These are phyloP conservation scores for Coleophora deauratella DNA, from an alignment of 2,888 invertebrate species.

Conservation along the genomic window DNA sequence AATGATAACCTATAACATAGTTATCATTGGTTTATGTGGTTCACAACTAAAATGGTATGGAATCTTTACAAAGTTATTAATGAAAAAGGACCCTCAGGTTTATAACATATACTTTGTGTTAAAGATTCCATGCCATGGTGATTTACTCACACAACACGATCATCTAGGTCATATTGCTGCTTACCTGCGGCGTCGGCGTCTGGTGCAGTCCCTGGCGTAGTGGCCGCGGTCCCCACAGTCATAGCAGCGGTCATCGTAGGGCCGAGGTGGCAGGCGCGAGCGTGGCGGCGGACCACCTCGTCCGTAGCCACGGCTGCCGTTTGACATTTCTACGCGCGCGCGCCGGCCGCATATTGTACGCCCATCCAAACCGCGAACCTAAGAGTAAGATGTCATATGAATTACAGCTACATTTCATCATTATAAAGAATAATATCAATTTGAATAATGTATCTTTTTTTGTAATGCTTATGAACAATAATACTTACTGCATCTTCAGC, in stretches of 20 bases:
- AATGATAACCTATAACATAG: slow-evolving; percentile 76
- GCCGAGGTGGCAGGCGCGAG: slow-evolving; percentile 80
- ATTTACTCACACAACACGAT: slow-evolving; percentile 7
- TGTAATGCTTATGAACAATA: neutral
- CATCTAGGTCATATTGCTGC: neutral
- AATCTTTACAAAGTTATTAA: slow-evolving; percentile 43
- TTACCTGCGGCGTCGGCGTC: slow-evolving; percentile 78
- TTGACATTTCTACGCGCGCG: slow-evolving; percentile 93
- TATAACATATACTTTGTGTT: neutral
- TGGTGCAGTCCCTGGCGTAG: slow-evolving; percentile 92
- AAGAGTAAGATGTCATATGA: slow-evolving; percentile 1
- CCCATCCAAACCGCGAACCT: slow-evolving; percentile 79
- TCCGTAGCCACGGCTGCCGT: slow-evolving; percentile 80
- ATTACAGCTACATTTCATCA: neutral
- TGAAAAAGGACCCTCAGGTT: no score
- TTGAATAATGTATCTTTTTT: no score
- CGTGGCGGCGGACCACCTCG: slow-evolving; percentile 76
- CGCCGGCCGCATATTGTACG: slow-evolving; percentile 91
- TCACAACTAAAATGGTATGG: slow-evolving; percentile 47
- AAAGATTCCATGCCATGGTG: slow-evolving; percentile 45
- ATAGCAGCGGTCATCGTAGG: slow-evolving; percentile 94
- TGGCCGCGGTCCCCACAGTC: slow-evolving; percentile 96
- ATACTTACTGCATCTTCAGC: slow-evolving; percentile 90
- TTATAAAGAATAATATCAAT: slow-evolving; percentile 6
- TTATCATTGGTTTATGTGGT: slow-evolving; percentile 72